phyloP scores from a whole-genome alignment of 2,888 invertebrate species.

The Sphecodes monilicornis region DNA sequence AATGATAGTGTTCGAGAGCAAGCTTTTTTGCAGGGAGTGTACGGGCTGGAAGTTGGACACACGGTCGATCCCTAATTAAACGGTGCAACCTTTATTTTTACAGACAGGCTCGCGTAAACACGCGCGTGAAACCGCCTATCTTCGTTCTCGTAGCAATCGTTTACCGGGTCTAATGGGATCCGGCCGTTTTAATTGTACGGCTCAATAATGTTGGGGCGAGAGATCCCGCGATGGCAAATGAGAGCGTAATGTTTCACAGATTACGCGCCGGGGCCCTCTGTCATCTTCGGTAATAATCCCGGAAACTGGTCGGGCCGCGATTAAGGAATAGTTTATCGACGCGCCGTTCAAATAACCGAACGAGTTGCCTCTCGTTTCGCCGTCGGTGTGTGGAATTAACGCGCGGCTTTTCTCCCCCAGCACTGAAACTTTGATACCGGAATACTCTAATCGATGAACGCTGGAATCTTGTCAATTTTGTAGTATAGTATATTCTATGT shows the following conservation, averaged over 20 bases:
- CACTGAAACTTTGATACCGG: not conserved
- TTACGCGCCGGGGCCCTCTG: not conserved
- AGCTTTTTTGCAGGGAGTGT: not conserved
- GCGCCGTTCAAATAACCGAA: not conserved
- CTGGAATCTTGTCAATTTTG: conserved; percentile 3
- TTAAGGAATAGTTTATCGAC: conserved; percentile 10
- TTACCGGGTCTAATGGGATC: conserved; percentile 13
- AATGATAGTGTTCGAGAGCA: no score
- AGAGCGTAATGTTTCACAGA: conserved; percentile 27
- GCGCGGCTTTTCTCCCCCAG: not conserved
- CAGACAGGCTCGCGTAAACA: not conserved
- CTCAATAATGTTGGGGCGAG: not conserved
- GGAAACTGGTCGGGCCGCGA: conserved; percentile 2
- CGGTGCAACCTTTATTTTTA: conserved; percentile 3
- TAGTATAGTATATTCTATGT: not conserved
- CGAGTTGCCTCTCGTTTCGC: not conserved
- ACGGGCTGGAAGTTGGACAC: not conserved
- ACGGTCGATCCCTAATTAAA: conserved; percentile 29
- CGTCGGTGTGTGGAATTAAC: not conserved
- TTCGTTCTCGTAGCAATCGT: not conserved
- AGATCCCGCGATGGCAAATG: conserved; percentile 6
- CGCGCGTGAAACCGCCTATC: not conserved
- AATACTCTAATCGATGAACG: not conserved
- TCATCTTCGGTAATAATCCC: conserved; percentile 20
- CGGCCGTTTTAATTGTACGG: conserved; percentile 20